These are phyloP conservation scores for Drosophila santomea DNA, from an alignment of 1,140 invertebrate genomes.

Conservation along the genomic window DNA sequence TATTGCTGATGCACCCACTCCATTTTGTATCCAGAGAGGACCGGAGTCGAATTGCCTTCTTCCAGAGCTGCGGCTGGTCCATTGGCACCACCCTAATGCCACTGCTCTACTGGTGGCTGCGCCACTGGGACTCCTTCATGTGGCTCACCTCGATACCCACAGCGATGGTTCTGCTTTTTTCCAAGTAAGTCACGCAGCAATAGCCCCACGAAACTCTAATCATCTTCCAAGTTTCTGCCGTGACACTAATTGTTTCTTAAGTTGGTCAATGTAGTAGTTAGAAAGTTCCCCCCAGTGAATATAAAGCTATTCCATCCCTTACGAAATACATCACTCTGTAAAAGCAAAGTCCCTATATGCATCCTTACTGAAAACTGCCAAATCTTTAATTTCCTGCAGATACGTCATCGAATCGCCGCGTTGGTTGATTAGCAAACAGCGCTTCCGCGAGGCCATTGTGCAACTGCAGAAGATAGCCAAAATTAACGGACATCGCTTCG, in stretches of 20 bases:
- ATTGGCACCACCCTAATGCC: conserved; percentile 86
- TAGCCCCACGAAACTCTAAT: conserved; percentile 36
- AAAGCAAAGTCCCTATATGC: not conserved
- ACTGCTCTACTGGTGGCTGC: conserved; percentile 86
- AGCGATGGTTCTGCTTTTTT: conserved; percentile 84
- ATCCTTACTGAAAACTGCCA: not conserved
- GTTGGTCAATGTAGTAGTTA: not conserved
- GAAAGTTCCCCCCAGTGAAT: not conserved
- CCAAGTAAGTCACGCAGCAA: conserved; percentile 79
- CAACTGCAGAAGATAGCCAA: conserved; percentile 87
- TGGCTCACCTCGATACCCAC: conserved; percentile 85
- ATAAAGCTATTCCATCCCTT: not conserved
- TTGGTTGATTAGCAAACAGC: conserved; percentile 88
- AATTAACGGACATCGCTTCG: conserved; percentile 87
- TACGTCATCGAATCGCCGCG: conserved; percentile 87
- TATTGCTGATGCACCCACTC: conserved; percentile 15
- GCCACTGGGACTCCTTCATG: conserved; percentile 86
- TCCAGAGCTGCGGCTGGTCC: conserved; percentile 85
- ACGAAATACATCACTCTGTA: not conserved
- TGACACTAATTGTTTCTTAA: conserved; percentile 28
- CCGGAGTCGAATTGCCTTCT: conserved; percentile 84
- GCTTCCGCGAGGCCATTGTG: conserved; percentile 86
- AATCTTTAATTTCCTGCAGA: conserved; percentile 69
- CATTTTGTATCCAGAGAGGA: conserved; percentile 67
- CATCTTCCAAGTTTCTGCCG: conserved; percentile 1